Evolutionary conservation across 2,797 vertebrate genomes (phyloP).

Genomic region (Acridotheres tristis): DNA sequence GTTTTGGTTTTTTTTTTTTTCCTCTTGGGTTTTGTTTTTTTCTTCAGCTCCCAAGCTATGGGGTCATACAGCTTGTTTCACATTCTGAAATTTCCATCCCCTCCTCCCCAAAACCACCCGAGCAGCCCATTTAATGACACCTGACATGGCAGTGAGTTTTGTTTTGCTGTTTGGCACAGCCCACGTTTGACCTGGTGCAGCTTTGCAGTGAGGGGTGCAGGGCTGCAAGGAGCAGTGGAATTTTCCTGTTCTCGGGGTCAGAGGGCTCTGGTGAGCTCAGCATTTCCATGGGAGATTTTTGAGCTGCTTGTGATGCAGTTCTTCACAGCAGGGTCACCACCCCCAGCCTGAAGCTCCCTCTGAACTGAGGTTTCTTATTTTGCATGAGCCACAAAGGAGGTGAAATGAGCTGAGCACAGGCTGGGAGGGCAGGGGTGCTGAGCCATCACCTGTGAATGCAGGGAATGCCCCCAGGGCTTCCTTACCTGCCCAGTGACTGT

Average conservation of each 20-base stretch:
- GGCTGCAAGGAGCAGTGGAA: neutral
- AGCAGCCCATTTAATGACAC: neutral
- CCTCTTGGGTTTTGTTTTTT: too few relatives aligned
- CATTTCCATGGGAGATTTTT: neutral
- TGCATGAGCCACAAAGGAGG: neutral
- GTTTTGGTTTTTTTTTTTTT: too few relatives aligned
- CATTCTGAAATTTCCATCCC: neutral
- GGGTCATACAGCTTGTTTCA: neutral
- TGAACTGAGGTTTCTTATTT: neutral
- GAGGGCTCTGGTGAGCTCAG: neutral
- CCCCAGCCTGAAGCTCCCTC: neutral
- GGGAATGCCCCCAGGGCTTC: neutral
- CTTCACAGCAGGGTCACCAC: fast-evolving
- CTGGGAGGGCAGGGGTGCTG: too few relatives aligned
- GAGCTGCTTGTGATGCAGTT: neutral
- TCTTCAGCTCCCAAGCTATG: neutral
- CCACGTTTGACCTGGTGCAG: neutral
- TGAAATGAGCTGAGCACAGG: neutral
- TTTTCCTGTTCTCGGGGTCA: neutral
- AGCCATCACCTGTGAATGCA: neutral
- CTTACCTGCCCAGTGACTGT: neutral
- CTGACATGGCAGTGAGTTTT: neutral
- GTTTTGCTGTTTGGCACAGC: neutral
- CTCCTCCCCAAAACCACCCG: neutral
- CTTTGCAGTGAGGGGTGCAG: neutral